Evolutionary conservation across 2,888 invertebrate genomes (phyloP).

Genomic region (Cetonia aurata): DNA sequence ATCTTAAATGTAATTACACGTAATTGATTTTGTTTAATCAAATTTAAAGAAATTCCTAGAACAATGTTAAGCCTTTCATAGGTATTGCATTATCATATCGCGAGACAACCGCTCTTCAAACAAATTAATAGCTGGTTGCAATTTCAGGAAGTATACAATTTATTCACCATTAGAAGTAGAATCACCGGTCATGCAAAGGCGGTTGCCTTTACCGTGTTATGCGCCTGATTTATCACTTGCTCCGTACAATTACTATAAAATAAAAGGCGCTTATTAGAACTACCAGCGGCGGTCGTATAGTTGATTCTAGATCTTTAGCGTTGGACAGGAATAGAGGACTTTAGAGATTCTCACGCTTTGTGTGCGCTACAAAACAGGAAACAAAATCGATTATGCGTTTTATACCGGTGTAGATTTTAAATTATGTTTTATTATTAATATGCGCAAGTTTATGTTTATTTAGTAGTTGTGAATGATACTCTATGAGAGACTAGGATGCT

Average conservation of each 20-base stretch:
- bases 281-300: slow-evolving; percentile 2
- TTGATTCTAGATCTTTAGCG: slow-evolving; percentile 19
- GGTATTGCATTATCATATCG: no score
- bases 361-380: slow-evolving; percentile 45
- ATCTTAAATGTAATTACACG: no score
- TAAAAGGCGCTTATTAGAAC: slow-evolving; percentile 34
- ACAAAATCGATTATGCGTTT: slow-evolving; percentile 47
- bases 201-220: slow-evolving; percentile 15
- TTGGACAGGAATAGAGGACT: slow-evolving; percentile 18
- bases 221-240: slow-evolving; percentile 22
- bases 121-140: slow-evolving; percentile 9
- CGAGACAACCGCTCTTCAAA: background rate
- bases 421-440: slow-evolving; percentile 35
- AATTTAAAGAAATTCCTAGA: no score
- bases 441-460: slow-evolving; percentile 21
- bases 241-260: slow-evolving; percentile 25
- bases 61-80: no score
- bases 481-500: background rate
- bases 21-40: no score
- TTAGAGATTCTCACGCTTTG: slow-evolving; percentile 33
- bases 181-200: slow-evolving; percentile 16
- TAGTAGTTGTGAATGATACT: background rate
- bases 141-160: slow-evolving; percentile 19
- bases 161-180: slow-evolving; percentile 4
- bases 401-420: slow-evolving; percentile 32